phyloP scores from a whole-genome alignment of 2,888 invertebrate species.

The Pediacus dermestoides region DNA sequence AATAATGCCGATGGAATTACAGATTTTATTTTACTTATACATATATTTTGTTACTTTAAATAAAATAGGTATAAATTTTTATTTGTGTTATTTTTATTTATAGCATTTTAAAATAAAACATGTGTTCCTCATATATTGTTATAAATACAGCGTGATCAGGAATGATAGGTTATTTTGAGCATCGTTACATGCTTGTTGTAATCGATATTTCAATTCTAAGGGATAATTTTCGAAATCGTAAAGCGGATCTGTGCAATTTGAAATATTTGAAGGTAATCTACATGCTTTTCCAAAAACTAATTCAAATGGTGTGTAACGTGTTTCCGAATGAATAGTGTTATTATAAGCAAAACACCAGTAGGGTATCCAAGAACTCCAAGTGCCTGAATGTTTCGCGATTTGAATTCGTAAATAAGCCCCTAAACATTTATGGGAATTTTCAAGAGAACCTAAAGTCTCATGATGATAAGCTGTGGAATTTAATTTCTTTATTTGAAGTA shows the following conservation, averaged over 20 bases:
- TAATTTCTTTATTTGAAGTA: constrained; percentile 19
- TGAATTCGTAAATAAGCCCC: constrained; percentile 8
- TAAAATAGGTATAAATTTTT: too few species aligned
- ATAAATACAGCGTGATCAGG: too few species aligned
- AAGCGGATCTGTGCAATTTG: constrained; percentile 8
- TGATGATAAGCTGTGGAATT: constrained; percentile 20
- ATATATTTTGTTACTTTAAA: too few species aligned
- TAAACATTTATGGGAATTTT: constrained; percentile 19
- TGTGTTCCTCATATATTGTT: too few species aligned
- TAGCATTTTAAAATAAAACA: too few species aligned
- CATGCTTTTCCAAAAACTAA: constrained; percentile 10
- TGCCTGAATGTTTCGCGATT: constrained; percentile 12
- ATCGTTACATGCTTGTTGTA: constrained; percentile 15
- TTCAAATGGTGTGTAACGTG: constrained; percentile 9
- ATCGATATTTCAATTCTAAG: constrained; percentile 14
- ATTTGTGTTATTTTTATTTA: too few species aligned
- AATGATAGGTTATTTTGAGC: constrained; percentile 16
- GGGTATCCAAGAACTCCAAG: constrained; percentile 11
- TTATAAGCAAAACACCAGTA: constrained; percentile 14
- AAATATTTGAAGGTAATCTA: constrained; percentile 8
- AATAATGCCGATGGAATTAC: too few species aligned
- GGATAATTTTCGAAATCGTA: constrained; percentile 19
- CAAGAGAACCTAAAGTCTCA: constrained; percentile 17
- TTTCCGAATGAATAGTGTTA: constrained; percentile 8
- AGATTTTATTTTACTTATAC: too few species aligned